Conservation (phyloP, 2,888 invertebrate species). For the Mesorhabditis spiculigera region DNA sequence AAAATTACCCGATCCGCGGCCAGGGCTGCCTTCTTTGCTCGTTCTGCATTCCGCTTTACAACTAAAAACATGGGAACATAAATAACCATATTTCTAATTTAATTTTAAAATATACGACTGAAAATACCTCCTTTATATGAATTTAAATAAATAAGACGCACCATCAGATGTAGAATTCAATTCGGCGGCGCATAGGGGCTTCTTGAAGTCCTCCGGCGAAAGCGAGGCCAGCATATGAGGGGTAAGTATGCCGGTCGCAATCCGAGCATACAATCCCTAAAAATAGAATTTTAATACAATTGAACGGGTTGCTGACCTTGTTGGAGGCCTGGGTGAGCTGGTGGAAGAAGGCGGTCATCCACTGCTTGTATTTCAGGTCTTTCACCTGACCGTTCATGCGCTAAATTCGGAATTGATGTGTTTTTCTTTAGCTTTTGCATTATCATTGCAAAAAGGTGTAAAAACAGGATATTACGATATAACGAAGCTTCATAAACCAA, state of each 20-base stretch:
- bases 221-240: not conserved
- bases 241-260: not conserved
- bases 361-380: not conserved
- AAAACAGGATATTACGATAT: too few species aligned
- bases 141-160: too few species aligned
- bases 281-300: not conserved
- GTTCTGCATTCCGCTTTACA: too few species aligned
- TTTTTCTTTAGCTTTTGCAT: not conserved
- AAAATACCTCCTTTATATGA: too few species aligned
- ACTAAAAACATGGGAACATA: too few species aligned
- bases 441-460: too few species aligned
- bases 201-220: not conserved
- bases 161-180: not conserved
- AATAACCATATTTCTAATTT: too few species aligned
- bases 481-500: not conserved
- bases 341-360: not conserved
- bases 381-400: not conserved
- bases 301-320: not conserved
- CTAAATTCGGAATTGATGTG: not conserved
- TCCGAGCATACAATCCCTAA: constrained; percentile 1
- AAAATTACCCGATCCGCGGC: too few species aligned
- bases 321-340: not conserved
- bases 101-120: too few species aligned
- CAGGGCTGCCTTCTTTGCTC: too few species aligned
- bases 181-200: not conserved